Base-by-base conservation (phyloP, 2,797 vertebrate genomes). In the Pogonophryne albipinna region DNA sequence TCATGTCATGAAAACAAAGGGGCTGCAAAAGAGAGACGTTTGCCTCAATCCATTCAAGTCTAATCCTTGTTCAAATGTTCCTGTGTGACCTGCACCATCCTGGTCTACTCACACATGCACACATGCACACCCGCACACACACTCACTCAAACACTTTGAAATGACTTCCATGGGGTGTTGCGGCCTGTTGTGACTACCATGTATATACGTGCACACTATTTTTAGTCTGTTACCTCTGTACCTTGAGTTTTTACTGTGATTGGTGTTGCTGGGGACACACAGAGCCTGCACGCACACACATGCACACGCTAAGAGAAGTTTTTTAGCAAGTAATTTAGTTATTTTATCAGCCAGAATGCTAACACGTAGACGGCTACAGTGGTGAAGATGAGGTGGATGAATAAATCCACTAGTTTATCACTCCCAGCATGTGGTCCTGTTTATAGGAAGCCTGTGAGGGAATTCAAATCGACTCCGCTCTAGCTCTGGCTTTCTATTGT, bases 381-480 rank as follows among this genome's bases (percentile, higher is more conserved):
- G 64, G 86, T 80, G 91, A 91, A 93, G 93, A 94, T 90, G 92
- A 91, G 83, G 92, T 88, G 85, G 92, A 92, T 93, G 90, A 91
- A 91, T 90, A 88, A 88, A 90, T 93, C 85, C 92, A 86, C 88
- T 79, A 90, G 94, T 94, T 95, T 95, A 95, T 95, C 93, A 85
- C 90, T 91, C 93, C 89, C 90, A 92, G 91, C 93, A 95, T 94
- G 90, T 77, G 93, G 88, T 87, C 91, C 80, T 91, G 92, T 89
- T 94, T 89, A 88, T 85, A 91, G 90, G 86, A 90, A 94, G 92
- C 80, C 84, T 92, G 87, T 84, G 90, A 83, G 79, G 89, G 87
- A 93, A 94, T 91, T 94, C 86, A 95, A 94, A 94, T 94, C 77
- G 85, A 95, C 94, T 92, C 92, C 84, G 73, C 72, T 93, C 91